phyloP scores from a whole-genome alignment of 2,797 vertebrate genomes.

The Anguilla megastoma region DNA sequence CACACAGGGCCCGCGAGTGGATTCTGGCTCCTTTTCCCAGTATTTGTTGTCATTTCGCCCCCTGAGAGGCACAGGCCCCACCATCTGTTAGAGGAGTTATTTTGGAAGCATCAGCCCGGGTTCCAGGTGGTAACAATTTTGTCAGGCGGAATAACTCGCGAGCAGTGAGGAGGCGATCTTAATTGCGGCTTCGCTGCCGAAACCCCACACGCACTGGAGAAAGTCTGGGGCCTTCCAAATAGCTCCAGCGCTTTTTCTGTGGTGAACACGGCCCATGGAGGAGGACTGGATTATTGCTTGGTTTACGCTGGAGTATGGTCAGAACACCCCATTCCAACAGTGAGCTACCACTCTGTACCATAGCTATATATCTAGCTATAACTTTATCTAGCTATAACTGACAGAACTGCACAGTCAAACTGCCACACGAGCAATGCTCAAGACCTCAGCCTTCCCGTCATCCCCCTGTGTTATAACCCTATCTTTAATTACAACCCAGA shows the following conservation, averaged over 20 bases:
- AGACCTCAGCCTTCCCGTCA: slow-evolving; percentile 52
- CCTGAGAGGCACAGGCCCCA: slow-evolving; percentile 48
- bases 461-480: slow-evolving; percentile 51
- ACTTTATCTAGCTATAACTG: neutral
- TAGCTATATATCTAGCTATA: neutral
- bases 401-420: neutral
- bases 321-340: neutral
- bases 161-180: slow-evolving; percentile 21
- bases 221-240: slow-evolving; percentile 2
- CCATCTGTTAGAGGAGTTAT: slow-evolving; percentile 61
- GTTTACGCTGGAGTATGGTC: neutral
- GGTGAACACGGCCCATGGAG: neutral
- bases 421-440: slow-evolving; percentile 39
- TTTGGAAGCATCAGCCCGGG: slow-evolving; percentile 32
- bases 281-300: neutral
- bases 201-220: slow-evolving; percentile 12
- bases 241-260: neutral
- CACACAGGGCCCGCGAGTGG: neutral
- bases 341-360: neutral
- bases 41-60: slow-evolving; percentile 48
- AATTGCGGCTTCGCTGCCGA: neutral
- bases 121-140: slow-evolving; percentile 41
- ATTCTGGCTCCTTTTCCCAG: slow-evolving; percentile 16
- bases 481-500: slow-evolving; percentile 70
- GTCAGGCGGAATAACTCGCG: slow-evolving; percentile 3